Percentiles rank a stretch among this genome's conserved stretches.
Conservation (phyloP, 2,797 vertebrate species). For the Nannoperca obscura region DNA sequence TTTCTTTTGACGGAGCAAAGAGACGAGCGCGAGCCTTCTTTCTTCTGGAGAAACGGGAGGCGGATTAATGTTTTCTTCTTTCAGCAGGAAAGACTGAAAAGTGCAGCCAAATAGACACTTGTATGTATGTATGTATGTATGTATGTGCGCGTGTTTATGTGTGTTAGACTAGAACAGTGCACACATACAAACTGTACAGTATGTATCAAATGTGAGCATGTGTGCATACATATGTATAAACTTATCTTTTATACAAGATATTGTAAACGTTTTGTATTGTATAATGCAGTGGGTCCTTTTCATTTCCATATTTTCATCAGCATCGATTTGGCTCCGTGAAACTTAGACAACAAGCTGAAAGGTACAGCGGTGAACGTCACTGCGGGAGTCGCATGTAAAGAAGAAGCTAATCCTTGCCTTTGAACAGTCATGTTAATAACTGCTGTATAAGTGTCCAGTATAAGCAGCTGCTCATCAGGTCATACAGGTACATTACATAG, state of each 20-base stretch:
- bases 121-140: slow-evolving; percentile 43
- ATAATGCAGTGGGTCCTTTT: slow-evolving; percentile 80
- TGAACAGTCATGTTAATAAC: slow-evolving; percentile 67
- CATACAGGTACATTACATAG: slow-evolving; percentile 50
- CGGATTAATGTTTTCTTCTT: slow-evolving; percentile 35
- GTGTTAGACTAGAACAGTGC: slow-evolving; percentile 83
- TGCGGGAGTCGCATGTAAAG: slow-evolving; percentile 63
- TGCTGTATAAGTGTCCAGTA: slow-evolving; percentile 74
- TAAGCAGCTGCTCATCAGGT: slow-evolving; percentile 67
- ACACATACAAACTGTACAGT: slow-evolving; percentile 84
- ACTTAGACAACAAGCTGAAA: slow-evolving; percentile 50
- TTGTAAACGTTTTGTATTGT: slow-evolving; percentile 87
- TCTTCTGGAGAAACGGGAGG: slow-evolving; percentile 52
- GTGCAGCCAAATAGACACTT: slow-evolving; percentile 82
- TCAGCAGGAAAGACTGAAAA: slow-evolving; percentile 68
- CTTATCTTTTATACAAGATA: slow-evolving; percentile 87
- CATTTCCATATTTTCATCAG: slow-evolving; percentile 63
- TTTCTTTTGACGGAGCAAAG: slow-evolving; percentile 50
- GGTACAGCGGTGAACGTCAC: slow-evolving; percentile 43
- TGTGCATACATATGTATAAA: slow-evolving; percentile 86
- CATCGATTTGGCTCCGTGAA: slow-evolving; percentile 54
- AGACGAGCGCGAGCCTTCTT: slow-evolving; percentile 39
- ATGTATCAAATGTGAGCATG: slow-evolving; percentile 85
- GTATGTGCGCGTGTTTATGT: slow-evolving; percentile 61
- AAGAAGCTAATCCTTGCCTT: slow-evolving; percentile 57